These are phyloP conservation scores for Drosophila sechellia DNA, from an alignment of 1,140 invertebrate genomes.

Conservation along the genomic window DNA sequence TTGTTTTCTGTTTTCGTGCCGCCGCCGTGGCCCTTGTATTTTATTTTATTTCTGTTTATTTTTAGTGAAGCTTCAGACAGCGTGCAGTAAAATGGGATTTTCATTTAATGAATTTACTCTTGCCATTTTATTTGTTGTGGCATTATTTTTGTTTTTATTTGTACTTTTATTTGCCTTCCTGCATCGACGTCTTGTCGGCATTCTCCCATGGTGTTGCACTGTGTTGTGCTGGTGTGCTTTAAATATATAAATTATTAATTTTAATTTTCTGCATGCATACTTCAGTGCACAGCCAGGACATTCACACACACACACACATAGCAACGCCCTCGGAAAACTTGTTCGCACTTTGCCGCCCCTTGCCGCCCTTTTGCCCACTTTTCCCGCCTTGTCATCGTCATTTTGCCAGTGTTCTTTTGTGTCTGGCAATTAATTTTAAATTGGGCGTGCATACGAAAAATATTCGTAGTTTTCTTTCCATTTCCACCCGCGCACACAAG, in stretches of 20 bases:
- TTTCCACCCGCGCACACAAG: constrained; percentile 43
- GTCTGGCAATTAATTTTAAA: constrained; percentile 85
- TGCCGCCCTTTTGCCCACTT: constrained; percentile 4
- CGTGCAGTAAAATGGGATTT: constrained; percentile 52
- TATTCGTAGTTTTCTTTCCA: constrained; percentile 81
- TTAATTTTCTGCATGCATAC: constrained; percentile 84
- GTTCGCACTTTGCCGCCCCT: constrained; percentile 27
- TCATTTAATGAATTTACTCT: constrained; percentile 68
- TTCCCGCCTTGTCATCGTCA: constrained; percentile 30
- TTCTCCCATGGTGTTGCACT: neutral
- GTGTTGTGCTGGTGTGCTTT: constrained; percentile 44
- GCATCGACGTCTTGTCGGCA: constrained; percentile 34
- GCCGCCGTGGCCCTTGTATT: constrained; percentile 13
- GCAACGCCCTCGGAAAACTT: constrained; percentile 33
- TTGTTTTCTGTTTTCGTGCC: constrained; percentile 53
- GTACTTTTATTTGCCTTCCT: constrained; percentile 32
- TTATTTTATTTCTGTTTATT: constrained; percentile 21
- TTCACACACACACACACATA: constrained; percentile 29
- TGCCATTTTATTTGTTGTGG: constrained; percentile 26
- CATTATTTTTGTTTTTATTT: constrained; percentile 10
- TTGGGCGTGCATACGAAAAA: constrained; percentile 83
- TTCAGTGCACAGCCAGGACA: constrained; percentile 64
- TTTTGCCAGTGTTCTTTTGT: constrained; percentile 77
- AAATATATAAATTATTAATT: constrained; percentile 84
- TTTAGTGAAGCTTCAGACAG: constrained; percentile 20